These are phyloP conservation scores for Coturnix japonica DNA, from an alignment of 2,113 vertebrate genomes.

Conservation along the genomic window DNA sequence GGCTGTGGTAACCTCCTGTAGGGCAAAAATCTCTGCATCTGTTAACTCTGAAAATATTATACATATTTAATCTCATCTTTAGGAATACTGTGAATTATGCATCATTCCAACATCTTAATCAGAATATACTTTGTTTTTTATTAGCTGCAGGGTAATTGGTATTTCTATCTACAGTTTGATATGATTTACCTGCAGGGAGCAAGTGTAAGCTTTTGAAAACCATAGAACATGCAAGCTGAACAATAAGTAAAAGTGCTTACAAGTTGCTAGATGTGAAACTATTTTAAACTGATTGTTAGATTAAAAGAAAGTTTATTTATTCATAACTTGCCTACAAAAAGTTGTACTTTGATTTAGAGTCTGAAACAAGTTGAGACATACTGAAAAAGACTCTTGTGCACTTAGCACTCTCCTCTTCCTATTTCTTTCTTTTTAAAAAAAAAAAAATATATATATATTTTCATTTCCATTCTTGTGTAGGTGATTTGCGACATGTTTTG, in stretches of 20 bases:
- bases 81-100: slow-evolving; percentile 23
- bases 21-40: not conserved
- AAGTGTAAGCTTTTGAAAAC: not conserved
- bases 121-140: not conserved
- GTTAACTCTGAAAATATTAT: slow-evolving; percentile 27
- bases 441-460: too few relatives aligned
- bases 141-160: not conserved
- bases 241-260: not conserved
- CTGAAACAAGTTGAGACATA: not conserved
- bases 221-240: not conserved
- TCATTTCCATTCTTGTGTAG: not conserved
- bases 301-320: not conserved
- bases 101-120: slow-evolving; percentile 40
- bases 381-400: not conserved
- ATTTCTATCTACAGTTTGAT: not conserved
- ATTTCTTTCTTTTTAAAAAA: not conserved
- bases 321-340: not conserved
- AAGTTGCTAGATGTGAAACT: not conserved
- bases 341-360: not conserved
- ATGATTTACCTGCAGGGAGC: not conserved
- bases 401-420: not conserved
- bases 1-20: not conserved
- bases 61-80: slow-evolving; percentile 5
- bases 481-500: not conserved
- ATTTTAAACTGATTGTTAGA: not conserved